These are phyloP conservation scores for Enteromius treurensis DNA, from an alignment of 2,797 vertebrate genomes.

Conservation along the genomic window DNA sequence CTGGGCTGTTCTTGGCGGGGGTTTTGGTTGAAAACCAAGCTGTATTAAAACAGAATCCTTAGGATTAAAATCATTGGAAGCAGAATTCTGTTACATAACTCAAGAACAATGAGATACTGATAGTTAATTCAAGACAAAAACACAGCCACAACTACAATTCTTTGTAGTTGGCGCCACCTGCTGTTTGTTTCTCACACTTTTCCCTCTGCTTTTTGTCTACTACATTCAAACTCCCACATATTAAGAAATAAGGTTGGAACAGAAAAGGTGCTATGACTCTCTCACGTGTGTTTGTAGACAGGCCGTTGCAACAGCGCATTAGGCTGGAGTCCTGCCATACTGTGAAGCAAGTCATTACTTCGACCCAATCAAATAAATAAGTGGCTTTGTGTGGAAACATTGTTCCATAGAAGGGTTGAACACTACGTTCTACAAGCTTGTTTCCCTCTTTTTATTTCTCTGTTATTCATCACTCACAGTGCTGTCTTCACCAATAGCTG, in stretches of 20 bases:
- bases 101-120: neutral
- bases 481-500: neutral
- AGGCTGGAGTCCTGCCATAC: constrained; percentile 42
- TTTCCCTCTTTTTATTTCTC: neutral
- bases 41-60: neutral
- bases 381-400: neutral
- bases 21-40: neutral
- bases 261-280: neutral
- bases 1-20: neutral
- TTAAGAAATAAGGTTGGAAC: neutral
- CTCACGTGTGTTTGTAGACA: neutral
- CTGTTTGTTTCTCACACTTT: constrained; percentile 7
- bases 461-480: neutral
- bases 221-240: neutral
- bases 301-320: constrained; percentile 33
- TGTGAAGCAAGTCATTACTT: constrained; percentile 28
- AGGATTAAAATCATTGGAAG: neutral
- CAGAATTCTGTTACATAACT: neutral
- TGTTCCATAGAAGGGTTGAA: neutral
- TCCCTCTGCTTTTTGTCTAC: neutral
- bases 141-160: neutral
- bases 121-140: neutral
- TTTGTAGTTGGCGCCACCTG: constrained; percentile 44
- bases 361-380: neutral
- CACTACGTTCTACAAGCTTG: neutral